Evolutionary conservation across 2,797 vertebrate genomes (phyloP), one percentile per base, ranked within the genome.

Genomic region (Bufotes viridis): DNA sequence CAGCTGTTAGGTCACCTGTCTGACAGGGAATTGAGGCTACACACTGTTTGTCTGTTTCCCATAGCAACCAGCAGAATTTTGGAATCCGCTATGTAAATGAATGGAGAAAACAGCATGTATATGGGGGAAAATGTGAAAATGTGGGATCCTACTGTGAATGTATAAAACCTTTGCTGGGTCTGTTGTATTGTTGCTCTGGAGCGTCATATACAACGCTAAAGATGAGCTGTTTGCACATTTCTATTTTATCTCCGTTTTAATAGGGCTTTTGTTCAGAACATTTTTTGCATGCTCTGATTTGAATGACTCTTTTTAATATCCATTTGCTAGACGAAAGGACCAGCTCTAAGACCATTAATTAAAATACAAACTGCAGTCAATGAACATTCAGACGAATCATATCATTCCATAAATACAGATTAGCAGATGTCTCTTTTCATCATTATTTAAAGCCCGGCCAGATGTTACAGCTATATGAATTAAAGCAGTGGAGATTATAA

Each of bases 371-470:
- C 75, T 22, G 51, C 57, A 81, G 60, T 89, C 84, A 86, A 78
- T 83, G 81, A 87, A 74, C 84, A 82, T 89, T 86, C 63, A 26
- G 58, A 78, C 80, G 80, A 89, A 89, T 89, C 42, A 81, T 85
- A n/a, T 87, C 89, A 91, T 92, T 90, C 82, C 75, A 82, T 85
- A 29, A 29, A 87, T 76, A 53, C n/a, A 85, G 81, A 88, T 84
- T 29, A 89, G 65, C 78, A 17, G 75, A 78, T 88, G 11, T 20
- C 20, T 7, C 72, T 17, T 76, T 74, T 87, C 81, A 85, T 85
- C 24, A 76, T 72, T 61, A 82, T 90, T 51, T 90, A 57, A 58
- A 90, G 74, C 70, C 42, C 51, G 10, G 58, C 79, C 85, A 90
- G 85, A 87, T 90, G 74, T 87, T 92, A 75, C 88, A 15, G 51